phyloP scores from a whole-genome alignment of 2,888 invertebrate genomes.

The Parasteatoda lunata region DNA sequence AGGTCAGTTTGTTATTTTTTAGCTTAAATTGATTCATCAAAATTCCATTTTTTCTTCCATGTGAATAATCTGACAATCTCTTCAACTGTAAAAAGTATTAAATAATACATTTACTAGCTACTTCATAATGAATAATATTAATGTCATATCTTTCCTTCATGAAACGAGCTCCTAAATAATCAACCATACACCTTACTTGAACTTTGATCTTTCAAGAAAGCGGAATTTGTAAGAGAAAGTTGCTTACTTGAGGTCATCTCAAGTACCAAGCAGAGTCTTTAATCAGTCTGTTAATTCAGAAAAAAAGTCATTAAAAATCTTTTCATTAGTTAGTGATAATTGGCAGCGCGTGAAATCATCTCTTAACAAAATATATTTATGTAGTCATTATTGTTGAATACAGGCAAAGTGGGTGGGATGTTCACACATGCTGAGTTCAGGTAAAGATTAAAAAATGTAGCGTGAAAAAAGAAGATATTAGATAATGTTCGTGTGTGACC shows the following conservation, averaged over 20 bases:
- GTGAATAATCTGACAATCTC: no score
- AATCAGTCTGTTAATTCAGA: constrained; percentile 35
- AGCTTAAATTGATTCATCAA: no score
- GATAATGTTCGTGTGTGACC: constrained; percentile 53
- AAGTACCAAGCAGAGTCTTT: constrained; percentile 14
- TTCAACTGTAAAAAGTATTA: no score
- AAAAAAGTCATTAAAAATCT: constrained; percentile 46
- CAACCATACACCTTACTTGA: background rate
- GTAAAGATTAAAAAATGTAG: constrained; percentile 53
- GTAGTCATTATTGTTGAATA: constrained; percentile 40
- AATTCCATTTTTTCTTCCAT: no score
- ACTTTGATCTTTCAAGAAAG: background rate
- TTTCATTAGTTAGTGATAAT: constrained; percentile 50
- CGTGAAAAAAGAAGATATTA: constrained; percentile 37
- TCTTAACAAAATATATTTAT: constrained; percentile 9
- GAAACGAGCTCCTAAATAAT: background rate
- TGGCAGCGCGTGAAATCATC: constrained; percentile 53
- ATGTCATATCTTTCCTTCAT: no score
- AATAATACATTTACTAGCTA: no score
- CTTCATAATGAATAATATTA: no score
- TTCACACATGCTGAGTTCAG: constrained; percentile 38
- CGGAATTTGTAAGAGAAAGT: background rate
- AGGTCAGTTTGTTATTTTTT: no score
- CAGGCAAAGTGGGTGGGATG: constrained; percentile 40
- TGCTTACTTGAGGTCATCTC: constrained; percentile 1